Evolutionary conservation across 2,888 invertebrate genomes (phyloP), one percentile per base, ranked within the genome.

Genomic region (Philereme transversata): DNA sequence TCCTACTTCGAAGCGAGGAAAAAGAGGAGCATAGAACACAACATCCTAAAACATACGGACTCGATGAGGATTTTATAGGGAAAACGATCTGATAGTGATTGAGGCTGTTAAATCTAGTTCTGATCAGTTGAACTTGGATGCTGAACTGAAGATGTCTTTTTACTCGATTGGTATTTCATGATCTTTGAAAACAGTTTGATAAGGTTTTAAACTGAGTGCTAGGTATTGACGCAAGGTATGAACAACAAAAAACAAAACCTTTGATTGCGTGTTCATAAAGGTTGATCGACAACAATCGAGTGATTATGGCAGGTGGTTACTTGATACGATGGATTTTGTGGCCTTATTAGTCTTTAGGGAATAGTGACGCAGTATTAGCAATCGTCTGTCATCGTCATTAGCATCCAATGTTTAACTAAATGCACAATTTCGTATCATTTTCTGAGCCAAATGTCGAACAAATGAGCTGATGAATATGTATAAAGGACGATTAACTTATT

Each of bases 31-130:
- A 73, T 91, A 68, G 87, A 87, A 69, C 82, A 82, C 48, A 88
- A 90, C 62, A 87, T 91, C 53, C 77, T 90, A 3, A 91, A 90
- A 66, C 91, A 88, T 69, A 79, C 89, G 50, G 91, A 91, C 73
- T 90, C 91, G 7, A 92, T 92, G 90, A 84, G 92, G 73, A 84
- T 91, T 75, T 79, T 92, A 65, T 90, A 86, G 78, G 72, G 60
- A 69, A 63, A 57, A 65, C 78, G 79, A 81, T 77, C 72, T 72
- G 64, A 73, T 52, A 66, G 65, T 70, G 62, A 62, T 73, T 73
- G 81, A 86, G 83, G 80, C 83, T 85, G 83, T 81, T 73, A 75
- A 22, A 76, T 82, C 82, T 83, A 84, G 83, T 79, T 78, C n/a
- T 62, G 11, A 61, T 55, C 59, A 40, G 40, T 4, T 40, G 40